Conservation (phyloP, 2,797 vertebrate species). For the Rhabdophis nuchalis region DNA sequence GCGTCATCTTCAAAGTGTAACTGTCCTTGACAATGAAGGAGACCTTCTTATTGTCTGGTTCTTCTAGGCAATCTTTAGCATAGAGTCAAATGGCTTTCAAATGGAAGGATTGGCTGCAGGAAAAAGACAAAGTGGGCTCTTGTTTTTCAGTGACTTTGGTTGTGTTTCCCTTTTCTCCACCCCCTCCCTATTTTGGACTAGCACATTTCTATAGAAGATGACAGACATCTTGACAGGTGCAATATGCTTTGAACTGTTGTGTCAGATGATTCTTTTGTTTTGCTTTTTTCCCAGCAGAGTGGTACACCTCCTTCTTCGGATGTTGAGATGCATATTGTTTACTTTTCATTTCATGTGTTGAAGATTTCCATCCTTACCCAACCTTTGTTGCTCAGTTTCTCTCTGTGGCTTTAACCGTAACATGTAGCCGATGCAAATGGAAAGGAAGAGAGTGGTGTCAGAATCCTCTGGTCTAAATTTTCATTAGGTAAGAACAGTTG, state of each 20-base stretch:
- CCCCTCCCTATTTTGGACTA: conserved; percentile 66
- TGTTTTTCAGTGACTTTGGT: conserved; percentile 82
- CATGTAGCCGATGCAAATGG: conserved; percentile 59
- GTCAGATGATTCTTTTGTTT: conserved; percentile 88
- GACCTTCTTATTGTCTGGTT: conserved; percentile 80
- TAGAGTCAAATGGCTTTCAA: conserved; percentile 80
- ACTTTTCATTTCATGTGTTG: conserved; percentile 71
- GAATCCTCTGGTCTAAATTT: conserved; percentile 31
- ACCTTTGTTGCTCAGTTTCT: conserved; percentile 48
- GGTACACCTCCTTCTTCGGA: conserved; percentile 70
- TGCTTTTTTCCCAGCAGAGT: conserved; percentile 78
- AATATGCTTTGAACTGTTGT: conserved; percentile 94
- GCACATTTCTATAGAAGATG: conserved; percentile 79
- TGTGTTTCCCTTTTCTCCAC: conserved; percentile 73
- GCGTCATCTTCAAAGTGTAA: conserved; percentile 85
- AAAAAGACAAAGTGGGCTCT: conserved; percentile 77
- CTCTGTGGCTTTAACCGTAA: neutral
- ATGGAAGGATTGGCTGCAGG: conserved; percentile 74
- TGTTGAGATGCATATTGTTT: conserved; percentile 75
- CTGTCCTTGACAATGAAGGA: conserved; percentile 90
- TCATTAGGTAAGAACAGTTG: conserved; percentile 20
- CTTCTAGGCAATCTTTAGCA: conserved; percentile 78
- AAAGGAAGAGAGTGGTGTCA: conserved; percentile 32
- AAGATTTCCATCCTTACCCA: conserved; percentile 63
- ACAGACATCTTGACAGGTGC: conserved; percentile 89